These are phyloP conservation scores for Brienomyrus longianalis DNA, from an alignment of 2,113 vertebrate genomes.

Conservation along the genomic window DNA sequence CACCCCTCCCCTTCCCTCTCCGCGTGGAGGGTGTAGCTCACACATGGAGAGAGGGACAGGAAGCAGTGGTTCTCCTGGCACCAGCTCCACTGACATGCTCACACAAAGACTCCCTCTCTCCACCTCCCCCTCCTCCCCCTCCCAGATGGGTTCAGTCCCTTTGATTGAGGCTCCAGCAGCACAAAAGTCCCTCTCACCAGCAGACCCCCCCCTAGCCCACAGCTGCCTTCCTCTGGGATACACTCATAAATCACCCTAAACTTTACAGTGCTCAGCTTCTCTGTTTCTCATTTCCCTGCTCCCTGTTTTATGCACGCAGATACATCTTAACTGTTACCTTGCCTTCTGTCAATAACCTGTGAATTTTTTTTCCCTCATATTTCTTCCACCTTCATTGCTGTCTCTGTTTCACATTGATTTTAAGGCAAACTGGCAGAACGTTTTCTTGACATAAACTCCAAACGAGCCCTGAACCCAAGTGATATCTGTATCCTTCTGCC, in stretches of 20 bases:
- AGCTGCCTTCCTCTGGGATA: not conserved
- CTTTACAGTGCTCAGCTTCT: not conserved
- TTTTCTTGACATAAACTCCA: not conserved
- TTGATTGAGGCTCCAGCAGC: conserved; percentile 1
- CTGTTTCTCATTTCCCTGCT: not conserved
- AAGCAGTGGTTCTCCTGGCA: conserved; percentile 19
- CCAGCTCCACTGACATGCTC: not conserved
- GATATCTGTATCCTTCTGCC: not conserved
- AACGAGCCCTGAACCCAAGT: too few relatives aligned
- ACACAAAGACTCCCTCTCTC: conserved; percentile 16
- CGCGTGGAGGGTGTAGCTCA: not conserved
- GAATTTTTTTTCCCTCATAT: not conserved
- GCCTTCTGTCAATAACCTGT: not conserved
- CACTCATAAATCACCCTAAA: not conserved
- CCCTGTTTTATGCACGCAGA: not conserved
- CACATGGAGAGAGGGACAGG: not conserved
- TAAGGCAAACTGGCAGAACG: not conserved
- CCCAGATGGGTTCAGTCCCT: not conserved
- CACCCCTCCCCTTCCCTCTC: not conserved
- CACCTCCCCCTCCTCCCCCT: not conserved
- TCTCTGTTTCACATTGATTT: not conserved
- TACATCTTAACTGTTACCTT: not conserved
- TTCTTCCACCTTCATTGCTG: not conserved
- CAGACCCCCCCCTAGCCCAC: not conserved
- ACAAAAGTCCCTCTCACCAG: not conserved